Evolutionary conservation across 2,113 vertebrate species (phyloP), one percentile per base, ranked within the genome.

Genomic region (Corythaeola cristata): DNA sequence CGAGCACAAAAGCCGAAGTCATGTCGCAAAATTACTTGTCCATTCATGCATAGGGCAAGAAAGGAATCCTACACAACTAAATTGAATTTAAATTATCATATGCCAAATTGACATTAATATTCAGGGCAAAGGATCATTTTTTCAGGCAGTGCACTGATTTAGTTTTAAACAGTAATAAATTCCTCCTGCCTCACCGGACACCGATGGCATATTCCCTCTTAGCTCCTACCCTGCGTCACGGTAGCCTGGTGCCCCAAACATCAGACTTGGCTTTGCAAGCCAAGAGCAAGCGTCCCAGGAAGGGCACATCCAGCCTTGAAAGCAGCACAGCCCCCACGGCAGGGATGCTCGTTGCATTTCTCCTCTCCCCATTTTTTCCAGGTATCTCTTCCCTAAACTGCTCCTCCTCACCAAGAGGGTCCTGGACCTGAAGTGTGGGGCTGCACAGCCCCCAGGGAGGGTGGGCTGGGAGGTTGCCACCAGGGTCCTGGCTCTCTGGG

Each of bases 61-160:
- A 59, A 93, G 58, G 73, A 93, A 95, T 85, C 53, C 74, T 77
- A 91, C 75, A 77, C 86, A 95, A 84, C 88, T 90, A 89, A 95
- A 96, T 94, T 95, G 88, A 85, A 90, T 93, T 95, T 87, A 89
- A 97, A 97, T 93, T 88, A 96, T 80, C 69, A 71, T 72, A 89
- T 37, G 85, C 63, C 85, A 89, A 94, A 97, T 76, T 88, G 58
- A 91, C 91, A 96, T 94, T 94, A 94, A 90, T 94, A 97, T 96
- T 93, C 90, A 89, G 81, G 86, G 53, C 30, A 87, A 95, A 89
- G 74, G 63, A 92, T 88, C 18, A 20, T 88, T 95, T 95, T 94
- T 96, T 84, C 84, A 93, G 39, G 63, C 81, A 85, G n/a, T 5
- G 37, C 63, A 94, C 71, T 79, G 93, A 95, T 97, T 96, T 82